Conservation (phyloP, 2,113 vertebrate species). For the Lepidothrix coronata region DNA sequence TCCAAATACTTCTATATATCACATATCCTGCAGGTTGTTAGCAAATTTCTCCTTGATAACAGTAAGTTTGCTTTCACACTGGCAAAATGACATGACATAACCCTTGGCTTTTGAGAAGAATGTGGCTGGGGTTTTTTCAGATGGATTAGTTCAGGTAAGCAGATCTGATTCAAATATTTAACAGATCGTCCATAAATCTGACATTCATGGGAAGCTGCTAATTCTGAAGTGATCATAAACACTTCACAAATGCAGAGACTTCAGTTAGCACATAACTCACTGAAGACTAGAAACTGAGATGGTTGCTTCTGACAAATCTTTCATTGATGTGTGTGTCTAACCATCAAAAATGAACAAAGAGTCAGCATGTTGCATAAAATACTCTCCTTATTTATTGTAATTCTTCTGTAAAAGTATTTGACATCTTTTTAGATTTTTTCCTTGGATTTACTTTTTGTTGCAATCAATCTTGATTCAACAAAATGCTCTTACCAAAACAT, state of each 20-base stretch:
- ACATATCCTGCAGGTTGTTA: background rate
- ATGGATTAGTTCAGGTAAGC: constrained; percentile 56
- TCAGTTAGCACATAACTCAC: background rate
- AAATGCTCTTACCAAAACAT: constrained; percentile 38
- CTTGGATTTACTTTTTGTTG: constrained; percentile 11
- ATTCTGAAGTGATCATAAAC: constrained; percentile 42
- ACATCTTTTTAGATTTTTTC: constrained; percentile 4
- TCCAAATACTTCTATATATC: background rate
- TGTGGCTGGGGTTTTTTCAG: background rate
- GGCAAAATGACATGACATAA: constrained; percentile 17
- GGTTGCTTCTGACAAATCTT: constrained; percentile 22
- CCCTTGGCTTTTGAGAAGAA: constrained; percentile 47
- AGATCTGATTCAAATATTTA: constrained; percentile 58
- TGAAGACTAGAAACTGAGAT: background rate
- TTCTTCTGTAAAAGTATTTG: constrained; percentile 22
- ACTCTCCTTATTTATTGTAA: background rate
- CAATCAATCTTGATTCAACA: background rate
- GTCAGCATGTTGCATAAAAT: constrained; percentile 35
- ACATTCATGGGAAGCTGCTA: constrained; percentile 34
- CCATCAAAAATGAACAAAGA: constrained; percentile 33
- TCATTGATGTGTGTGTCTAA: constrained; percentile 23
- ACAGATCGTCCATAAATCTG: constrained; percentile 58
- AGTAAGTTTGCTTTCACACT: background rate
- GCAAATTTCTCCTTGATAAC: constrained; percentile 45
- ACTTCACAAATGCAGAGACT: background rate